A percentile compares a stretch with the other conserved stretches of the same genome.
Evolutionary conservation across 2,888 invertebrate genomes (phyloP).

Genomic region (Amiota communis): DNA sequence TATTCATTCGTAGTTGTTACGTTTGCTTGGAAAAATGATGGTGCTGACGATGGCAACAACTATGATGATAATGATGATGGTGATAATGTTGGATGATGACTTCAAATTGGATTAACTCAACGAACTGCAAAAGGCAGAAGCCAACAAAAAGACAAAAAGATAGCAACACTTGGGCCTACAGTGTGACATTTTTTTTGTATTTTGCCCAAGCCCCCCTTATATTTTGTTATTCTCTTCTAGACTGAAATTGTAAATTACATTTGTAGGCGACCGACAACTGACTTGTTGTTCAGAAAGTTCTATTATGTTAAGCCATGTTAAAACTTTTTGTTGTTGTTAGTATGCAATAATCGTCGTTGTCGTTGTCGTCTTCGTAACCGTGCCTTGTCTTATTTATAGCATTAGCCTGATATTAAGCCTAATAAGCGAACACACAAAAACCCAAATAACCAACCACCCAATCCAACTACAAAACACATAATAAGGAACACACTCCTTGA

Average conservation of each 20-base stretch:
- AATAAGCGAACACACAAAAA: conserved; percentile 52
- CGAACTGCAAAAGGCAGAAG: conserved; percentile 47
- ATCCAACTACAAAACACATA: conserved; percentile 2
- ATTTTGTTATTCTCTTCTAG: conserved; percentile 28
- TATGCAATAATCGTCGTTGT: conserved; percentile 60
- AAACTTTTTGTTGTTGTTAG: conserved; percentile 53
- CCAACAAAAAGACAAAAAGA: conserved; percentile 46
- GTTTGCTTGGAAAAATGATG: conserved; percentile 46
- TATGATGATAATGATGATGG: conserved; percentile 1
- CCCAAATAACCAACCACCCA: conserved; percentile 32
- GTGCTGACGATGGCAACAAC: neutral
- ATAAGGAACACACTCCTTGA: neutral
- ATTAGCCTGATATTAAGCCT: conserved; percentile 62
- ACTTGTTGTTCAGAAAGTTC: conserved; percentile 28
- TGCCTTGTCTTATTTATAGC: conserved; percentile 61
- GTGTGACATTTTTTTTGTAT: too few species aligned
- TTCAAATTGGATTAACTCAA: conserved; percentile 23
- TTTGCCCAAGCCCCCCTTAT: neutral
- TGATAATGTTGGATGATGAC: too few species aligned
- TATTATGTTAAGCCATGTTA: conserved; percentile 26
- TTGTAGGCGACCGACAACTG: conserved; percentile 38
- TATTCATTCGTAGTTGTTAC: conserved; percentile 60
- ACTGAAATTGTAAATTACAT: conserved; percentile 61
- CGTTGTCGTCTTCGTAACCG: conserved; percentile 41
- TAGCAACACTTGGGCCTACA: neutral